Evolutionary conservation across 2,113 vertebrate species (phyloP), one percentile per base, ranked within the genome.

Genomic region (Cavia aperea): DNA sequence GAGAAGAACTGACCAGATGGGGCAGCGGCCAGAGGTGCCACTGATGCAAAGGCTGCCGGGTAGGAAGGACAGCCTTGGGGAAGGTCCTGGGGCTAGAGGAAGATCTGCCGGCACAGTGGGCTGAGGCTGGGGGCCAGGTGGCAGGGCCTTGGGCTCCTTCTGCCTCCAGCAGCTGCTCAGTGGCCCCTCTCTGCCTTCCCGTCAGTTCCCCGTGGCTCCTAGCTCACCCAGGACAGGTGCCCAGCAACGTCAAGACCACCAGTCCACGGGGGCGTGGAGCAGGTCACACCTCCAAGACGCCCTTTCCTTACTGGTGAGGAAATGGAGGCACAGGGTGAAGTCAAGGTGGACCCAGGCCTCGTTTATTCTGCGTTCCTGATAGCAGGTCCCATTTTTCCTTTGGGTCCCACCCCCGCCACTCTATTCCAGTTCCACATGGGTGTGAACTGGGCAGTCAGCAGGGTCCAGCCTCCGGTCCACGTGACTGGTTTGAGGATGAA

Each of bases 381-480:
- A 49, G 54, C 36, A 79, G 43, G 18, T 7, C 36, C 36, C 14
- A 3, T 19, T 72, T 79, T 89, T 78, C 33, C 81, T 36, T 56
- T 7, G 68, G 29, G 36, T 36, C 9, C 19, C 9, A 33, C 29
- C 54, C 23, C 43, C 46, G 12, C 23, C 15, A 15, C 19, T 75
- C n/a, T 29, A 51, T 39, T 81, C 75, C 21, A 18, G 51, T 54
- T 54, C 51, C 79, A 9, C 0, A 0, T 14, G 31, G 21, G 36
- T 43, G 26, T 31, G 51, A 63, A 16, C 4, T 10, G 73, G 29
- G 21, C 73, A 43, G 2, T 86, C 39, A 5, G 79, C 51, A 33
- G 2, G 7, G 36, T 15, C n/a, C 19, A 24, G 1, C 9, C 5
- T 21, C 4, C 77, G 13, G 12, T 9, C 26, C 23, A 72, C 21